phyloP scores from a whole-genome alignment of 53 echinoderm and acorn worm genomes.

The Patiria pectinifera region DNA sequence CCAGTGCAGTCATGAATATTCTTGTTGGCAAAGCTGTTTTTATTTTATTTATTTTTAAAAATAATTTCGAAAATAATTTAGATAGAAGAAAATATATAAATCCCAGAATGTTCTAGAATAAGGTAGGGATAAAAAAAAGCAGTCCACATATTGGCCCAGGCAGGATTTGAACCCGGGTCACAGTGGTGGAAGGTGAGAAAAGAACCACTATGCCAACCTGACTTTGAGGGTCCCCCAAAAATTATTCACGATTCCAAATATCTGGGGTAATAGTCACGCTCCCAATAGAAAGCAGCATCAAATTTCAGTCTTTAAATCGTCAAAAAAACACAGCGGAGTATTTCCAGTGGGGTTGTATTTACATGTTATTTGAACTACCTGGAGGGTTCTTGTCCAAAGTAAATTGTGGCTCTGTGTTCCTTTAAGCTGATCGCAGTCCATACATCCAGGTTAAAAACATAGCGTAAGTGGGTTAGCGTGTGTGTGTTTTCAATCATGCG shows the following conservation, averaged over 20 bases:
- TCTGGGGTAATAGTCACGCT: too few species aligned
- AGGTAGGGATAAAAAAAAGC: too few species aligned
- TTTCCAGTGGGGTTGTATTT: not conserved
- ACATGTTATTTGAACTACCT: not conserved
- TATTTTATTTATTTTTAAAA: not conserved
- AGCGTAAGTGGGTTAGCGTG: constrained; percentile 27
- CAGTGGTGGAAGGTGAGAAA: too few species aligned
- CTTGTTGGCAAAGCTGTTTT: not conserved
- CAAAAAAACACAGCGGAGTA: not conserved
- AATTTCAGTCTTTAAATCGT: not conserved
- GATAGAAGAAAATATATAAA: not conserved
- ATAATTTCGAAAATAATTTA: not conserved
- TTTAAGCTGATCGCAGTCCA: not conserved
- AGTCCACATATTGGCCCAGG: too few species aligned
- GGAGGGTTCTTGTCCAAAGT: not conserved
- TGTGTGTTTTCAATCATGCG: constrained; percentile 25
- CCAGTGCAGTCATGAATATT: not conserved
- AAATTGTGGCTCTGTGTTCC: not conserved
- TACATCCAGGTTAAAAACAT: constrained; percentile 21
- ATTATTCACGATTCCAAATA: too few species aligned
- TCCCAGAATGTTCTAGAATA: too few species aligned
- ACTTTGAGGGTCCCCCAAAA: too few species aligned
- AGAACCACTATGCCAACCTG: too few species aligned
- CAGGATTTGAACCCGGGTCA: too few species aligned
- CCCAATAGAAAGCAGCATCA: too few species aligned